Percentiles rank a stretch among this genome's conserved stretches.
These are phyloP conservation scores for Adelognathus sp. DNA, from an alignment of 2,888 invertebrate genomes.

Conservation along the genomic window DNA sequence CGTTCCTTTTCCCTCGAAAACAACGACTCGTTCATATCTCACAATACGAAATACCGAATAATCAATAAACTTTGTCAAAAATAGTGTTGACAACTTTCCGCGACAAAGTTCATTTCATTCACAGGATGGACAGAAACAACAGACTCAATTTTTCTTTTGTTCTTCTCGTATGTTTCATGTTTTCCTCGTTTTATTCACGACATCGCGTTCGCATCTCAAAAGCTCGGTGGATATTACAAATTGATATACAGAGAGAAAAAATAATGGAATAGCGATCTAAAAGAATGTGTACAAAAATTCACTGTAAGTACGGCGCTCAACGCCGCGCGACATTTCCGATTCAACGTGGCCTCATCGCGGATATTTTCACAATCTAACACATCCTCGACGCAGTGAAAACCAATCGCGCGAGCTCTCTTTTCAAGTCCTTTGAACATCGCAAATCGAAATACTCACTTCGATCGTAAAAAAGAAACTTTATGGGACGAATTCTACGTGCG, in stretches of 20 bases:
- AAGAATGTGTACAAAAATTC: conserved; percentile 54
- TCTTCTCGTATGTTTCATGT: conserved; percentile 12
- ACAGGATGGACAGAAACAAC: background rate
- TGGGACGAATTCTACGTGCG: background rate
- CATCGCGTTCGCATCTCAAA: conserved; percentile 6
- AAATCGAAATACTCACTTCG: background rate
- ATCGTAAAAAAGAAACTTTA: background rate
- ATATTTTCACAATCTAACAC: background rate
- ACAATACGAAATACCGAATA: background rate
- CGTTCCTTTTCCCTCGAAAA: background rate
- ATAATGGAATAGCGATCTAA: conserved; percentile 55
- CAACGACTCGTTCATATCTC: background rate
- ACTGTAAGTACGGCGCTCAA: conserved; percentile 54
- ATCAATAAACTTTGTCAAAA: no score
- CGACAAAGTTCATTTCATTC: background rate
- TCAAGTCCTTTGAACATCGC: background rate
- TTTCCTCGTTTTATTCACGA: conserved; percentile 36
- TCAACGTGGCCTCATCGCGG: conserved; percentile 34
- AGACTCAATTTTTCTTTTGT: background rate
- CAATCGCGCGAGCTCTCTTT: conserved; percentile 8
- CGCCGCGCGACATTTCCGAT: conserved; percentile 42
- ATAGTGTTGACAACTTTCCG: no score
- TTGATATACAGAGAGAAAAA: conserved; percentile 2
- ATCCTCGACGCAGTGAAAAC: background rate
- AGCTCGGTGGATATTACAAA: conserved; percentile 24